Conservation (phyloP, 2,888 invertebrate genomes). For the Euplagia quadripunctaria region DNA sequence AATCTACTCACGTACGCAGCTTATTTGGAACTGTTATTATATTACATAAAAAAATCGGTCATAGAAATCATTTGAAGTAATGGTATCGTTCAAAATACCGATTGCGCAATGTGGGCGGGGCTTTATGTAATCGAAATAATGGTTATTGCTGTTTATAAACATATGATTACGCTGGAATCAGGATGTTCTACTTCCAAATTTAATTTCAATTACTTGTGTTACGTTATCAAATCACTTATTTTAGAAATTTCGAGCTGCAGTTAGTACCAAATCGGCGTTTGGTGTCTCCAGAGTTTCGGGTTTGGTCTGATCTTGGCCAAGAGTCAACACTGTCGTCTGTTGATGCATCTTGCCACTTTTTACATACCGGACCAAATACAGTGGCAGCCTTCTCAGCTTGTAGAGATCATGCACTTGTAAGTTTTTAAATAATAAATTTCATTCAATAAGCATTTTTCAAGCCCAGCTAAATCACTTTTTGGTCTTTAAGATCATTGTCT, state of each 20-base stretch:
- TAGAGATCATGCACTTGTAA: conserved; percentile 88
- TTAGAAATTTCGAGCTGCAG: conserved; percentile 88
- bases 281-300: conserved; percentile 88
- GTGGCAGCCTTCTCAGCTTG: conserved; percentile 91
- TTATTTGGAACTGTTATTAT: conserved; percentile 17
- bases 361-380: conserved; percentile 86
- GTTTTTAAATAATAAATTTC: conserved; percentile 45
- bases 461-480: not conserved
- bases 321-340: conserved; percentile 73
- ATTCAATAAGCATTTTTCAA: not conserved
- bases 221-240: conserved; percentile 20
- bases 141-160: conserved; percentile 17
- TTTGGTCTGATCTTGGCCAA: conserved; percentile 83
- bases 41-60: conserved; percentile 27
- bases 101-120: conserved; percentile 28
- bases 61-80: conserved; percentile 26
- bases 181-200: conserved; percentile 24
- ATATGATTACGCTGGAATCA: conserved; percentile 16
- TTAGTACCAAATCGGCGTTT: conserved; percentile 89
- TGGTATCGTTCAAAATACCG: conserved; percentile 19
- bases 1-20: conserved; percentile 20
- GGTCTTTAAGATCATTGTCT: not conserved
- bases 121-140: conserved; percentile 17
- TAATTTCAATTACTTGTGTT: conserved; percentile 8
- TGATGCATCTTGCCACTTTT: conserved; percentile 88